Evolutionary conservation across 2,888 invertebrate genomes (phyloP).

Genomic region (Drosophila nigricruria): DNA sequence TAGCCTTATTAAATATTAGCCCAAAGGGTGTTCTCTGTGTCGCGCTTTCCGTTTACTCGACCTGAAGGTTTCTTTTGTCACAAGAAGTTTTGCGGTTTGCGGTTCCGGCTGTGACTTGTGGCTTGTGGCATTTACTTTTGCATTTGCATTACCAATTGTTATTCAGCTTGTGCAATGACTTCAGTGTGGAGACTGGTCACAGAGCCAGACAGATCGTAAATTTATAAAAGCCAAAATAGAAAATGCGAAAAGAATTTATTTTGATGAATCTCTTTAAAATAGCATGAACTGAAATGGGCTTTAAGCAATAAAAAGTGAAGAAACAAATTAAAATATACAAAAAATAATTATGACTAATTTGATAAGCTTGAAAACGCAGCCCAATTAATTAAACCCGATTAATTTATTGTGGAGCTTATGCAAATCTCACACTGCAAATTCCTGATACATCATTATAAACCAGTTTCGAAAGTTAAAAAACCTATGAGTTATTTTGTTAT

Average conservation of each 20-base stretch:
- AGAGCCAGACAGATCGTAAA: not conserved
- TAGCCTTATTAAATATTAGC: not conserved
- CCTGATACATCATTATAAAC: conserved; percentile 27
- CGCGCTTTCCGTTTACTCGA: not conserved
- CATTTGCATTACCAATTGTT: conserved; percentile 31
- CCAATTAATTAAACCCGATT: not conserved
- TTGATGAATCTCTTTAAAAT: not conserved
- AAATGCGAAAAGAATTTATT: not conserved
- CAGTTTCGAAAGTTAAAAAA: conserved; percentile 24
- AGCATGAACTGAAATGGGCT: not conserved
- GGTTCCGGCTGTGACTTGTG: conserved; percentile 12
- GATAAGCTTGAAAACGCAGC: not conserved
- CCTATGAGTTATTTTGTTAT: not conserved
- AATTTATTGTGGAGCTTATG: not conserved
- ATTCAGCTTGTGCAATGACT: conserved; percentile 13
- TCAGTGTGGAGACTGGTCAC: not conserved
- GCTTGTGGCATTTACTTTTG: conserved; percentile 30
- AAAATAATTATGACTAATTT: not conserved
- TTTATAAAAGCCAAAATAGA: not conserved
- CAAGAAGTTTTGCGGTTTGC: conserved; percentile 20
- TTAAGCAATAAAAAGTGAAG: not conserved
- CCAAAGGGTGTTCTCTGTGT: not conserved
- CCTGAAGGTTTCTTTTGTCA: conserved; percentile 6
- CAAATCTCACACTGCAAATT: conserved; percentile 14
- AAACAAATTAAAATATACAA: not conserved